These are phyloP conservation scores for Metellina segmentata DNA, from an alignment of 2,888 invertebrate species.

Conservation along the genomic window DNA sequence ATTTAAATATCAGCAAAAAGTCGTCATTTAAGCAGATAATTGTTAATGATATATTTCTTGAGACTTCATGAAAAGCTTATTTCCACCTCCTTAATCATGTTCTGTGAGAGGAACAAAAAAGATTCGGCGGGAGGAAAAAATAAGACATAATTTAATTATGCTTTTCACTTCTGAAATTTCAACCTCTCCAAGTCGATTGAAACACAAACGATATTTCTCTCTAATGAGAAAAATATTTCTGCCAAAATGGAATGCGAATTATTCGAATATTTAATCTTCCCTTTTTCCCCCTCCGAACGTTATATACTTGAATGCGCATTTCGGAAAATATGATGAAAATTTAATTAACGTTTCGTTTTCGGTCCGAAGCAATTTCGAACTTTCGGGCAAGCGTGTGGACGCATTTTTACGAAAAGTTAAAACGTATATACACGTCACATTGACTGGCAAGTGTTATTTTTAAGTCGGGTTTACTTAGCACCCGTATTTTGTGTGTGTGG, in stretches of 20 bases:
- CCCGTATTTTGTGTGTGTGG: not conserved
- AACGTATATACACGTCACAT: not conserved
- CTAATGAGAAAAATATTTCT: constrained; percentile 52
- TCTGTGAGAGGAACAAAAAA: not conserved
- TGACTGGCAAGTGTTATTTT: not conserved
- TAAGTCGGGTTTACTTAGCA: not conserved
- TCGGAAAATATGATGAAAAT: constrained; percentile 40
- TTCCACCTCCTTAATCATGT: not conserved
- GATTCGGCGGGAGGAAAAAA: not conserved
- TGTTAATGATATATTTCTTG: constrained; percentile 17
- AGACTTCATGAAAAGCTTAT: constrained; percentile 9
- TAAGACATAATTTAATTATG: constrained; percentile 33
- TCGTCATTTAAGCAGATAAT: not conserved
- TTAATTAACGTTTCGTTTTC: constrained; percentile 25
- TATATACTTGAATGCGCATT: constrained; percentile 21
- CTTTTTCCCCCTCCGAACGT: constrained; percentile 5
- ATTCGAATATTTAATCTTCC: constrained; percentile 41
- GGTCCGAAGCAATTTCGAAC: not conserved
- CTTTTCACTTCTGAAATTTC: constrained; percentile 28
- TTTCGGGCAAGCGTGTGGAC: not conserved
- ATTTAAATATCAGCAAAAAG: not conserved
- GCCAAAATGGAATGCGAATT: constrained; percentile 35
- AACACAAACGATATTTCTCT: not conserved
- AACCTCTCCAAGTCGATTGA: constrained; percentile 17
- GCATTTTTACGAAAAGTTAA: not conserved